Percentiles rank a stretch among this genome's conserved stretches.
Conservation (phyloP, 2,113 vertebrate genomes). For the Rallus limicola region DNA sequence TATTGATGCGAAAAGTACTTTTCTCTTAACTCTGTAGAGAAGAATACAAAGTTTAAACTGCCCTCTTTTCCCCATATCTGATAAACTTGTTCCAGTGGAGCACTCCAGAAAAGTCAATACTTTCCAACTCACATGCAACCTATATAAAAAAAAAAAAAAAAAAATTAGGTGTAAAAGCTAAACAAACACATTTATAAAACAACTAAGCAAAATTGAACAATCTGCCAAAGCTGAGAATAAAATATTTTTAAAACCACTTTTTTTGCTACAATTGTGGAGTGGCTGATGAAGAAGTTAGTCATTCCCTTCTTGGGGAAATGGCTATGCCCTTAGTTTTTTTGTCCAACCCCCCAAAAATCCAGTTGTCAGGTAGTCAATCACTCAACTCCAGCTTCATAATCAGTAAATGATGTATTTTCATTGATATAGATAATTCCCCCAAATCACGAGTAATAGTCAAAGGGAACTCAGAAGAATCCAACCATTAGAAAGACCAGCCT, state of each 20-base stretch:
- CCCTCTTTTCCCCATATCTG: not conserved
- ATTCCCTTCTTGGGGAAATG: not conserved
- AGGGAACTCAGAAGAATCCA: not conserved
- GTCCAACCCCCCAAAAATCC: not conserved
- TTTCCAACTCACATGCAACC: not conserved
- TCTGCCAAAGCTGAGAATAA: not conserved
- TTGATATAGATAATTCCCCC: not conserved
- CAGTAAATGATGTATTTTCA: not conserved
- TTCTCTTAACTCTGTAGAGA: not conserved
- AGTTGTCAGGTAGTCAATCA: not conserved
- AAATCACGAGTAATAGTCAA: not conserved
- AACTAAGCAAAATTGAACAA: not conserved
- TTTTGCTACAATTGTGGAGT: not conserved
- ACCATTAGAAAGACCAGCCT: not conserved
- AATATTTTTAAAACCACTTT: not conserved
- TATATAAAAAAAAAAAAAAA: not conserved
- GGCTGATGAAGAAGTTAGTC: not conserved
- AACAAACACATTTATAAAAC: not conserved
- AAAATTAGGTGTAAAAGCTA: not conserved
- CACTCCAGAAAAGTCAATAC: not conserved
- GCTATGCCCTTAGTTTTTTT: not conserved
- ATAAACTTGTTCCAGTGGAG: not conserved
- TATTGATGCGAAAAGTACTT: not conserved
- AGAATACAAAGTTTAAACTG: not conserved
- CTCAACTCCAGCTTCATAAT: not conserved